phyloP scores from a whole-genome alignment of 1,140 invertebrate species.

The Lanistes nyassanus region DNA sequence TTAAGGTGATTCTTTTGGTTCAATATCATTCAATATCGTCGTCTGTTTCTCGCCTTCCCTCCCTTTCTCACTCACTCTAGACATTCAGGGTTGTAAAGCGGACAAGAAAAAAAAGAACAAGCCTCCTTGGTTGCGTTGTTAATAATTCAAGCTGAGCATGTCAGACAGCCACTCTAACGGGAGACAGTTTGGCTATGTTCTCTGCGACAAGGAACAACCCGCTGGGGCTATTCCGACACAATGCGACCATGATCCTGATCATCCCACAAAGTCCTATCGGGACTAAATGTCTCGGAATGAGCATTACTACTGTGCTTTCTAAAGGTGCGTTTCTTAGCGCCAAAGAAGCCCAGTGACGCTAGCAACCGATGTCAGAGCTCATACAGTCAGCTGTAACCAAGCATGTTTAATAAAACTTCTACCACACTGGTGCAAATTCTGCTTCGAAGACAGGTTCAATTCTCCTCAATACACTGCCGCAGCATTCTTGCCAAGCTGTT shows the following conservation, averaged over 20 bases:
- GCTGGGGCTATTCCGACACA: not conserved
- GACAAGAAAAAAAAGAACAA: not conserved
- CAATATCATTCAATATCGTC: no score
- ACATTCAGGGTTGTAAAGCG: not conserved
- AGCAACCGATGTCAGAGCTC: no score
- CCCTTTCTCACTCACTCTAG: slow-evolving; percentile 6
- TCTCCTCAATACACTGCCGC: no score
- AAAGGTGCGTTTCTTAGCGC: not conserved
- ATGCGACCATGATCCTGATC: not conserved
- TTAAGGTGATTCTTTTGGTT: no score
- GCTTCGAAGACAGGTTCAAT: no score
- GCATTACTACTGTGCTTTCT: not conserved
- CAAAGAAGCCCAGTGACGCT: not conserved
- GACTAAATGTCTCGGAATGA: not conserved
- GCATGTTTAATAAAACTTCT: no score
- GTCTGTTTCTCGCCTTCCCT: slow-evolving; percentile 7
- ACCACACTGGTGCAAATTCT: no score
- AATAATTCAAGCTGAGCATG: not conserved
- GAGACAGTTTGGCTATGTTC: not conserved
- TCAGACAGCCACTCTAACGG: not conserved
- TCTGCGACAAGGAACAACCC: not conserved
- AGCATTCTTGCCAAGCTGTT: no score
- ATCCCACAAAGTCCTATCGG: not conserved
- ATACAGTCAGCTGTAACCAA: no score
- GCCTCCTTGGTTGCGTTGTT: not conserved